Base-by-base conservation (phyloP, 2,888 invertebrate genomes). In the Vandiemenella viatica region DNA sequence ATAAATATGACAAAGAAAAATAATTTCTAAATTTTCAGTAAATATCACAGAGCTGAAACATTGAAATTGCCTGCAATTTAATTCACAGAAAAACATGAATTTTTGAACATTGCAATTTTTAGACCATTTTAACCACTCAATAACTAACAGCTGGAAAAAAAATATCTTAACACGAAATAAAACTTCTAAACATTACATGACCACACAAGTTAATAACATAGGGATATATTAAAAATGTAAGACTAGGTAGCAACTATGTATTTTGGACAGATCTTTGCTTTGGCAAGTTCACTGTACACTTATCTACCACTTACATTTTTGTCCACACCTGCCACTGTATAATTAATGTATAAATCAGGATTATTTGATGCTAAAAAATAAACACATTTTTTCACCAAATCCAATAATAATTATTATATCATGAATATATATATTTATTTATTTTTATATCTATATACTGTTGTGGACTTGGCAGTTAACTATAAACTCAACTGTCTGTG, bases 401-500 rank as follows among this genome's bases (percentile, higher is more conserved):
- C 32, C 32, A 13, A n/a, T 16, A 38, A 38, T 38, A 38, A 38
- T 38, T 4, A 15, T 38, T n/a, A n/a, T 17, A 8, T 38, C 17
- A 16, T 38, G 17, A 38, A 8, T 32, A n/a, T 38, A 38, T 17
- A 38, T 17, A 38, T 38, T 38, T 18, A 38, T 15, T 38, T 18
- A 38, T 38, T 17, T 17, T 18, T 38, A 38, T 38, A 38, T 17
- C 16, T 18, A n/a, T 18, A 15, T 38, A 38, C 15, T 38, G 38
- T 38, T 38, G 38, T 38, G 38, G 38, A 38, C 38, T 15, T 38
- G 38, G 38, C 38, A 38, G 15, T 17, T 38, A 16, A 32, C 13
- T n/a, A n/a, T n/a, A n/a, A n/a, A n/a, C n/a, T n/a, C 42, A 42
- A 20, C 21, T 40, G 40, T 38, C 46, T 38, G 16, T 38, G 22